Percentiles rank a stretch among this genome's conserved stretches.
Evolutionary conservation across 2,888 invertebrate genomes (phyloP).

Genomic region (Conus canariensis): DNA sequence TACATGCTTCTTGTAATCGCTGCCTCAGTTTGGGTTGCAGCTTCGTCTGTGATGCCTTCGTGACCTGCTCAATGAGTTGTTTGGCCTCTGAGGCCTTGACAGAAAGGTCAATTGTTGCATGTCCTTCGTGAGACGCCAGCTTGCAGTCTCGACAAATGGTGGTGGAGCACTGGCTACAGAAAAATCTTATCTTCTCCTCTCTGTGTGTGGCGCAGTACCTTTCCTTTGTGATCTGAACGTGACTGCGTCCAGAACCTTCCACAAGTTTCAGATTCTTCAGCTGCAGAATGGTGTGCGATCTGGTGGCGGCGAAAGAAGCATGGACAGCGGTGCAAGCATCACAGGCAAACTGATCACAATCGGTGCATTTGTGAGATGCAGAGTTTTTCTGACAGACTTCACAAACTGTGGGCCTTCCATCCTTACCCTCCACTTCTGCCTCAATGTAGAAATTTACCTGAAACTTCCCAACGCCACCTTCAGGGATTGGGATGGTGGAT

Average conservation of each 20-base stretch:
- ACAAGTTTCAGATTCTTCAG: background rate
- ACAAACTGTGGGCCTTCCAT: background rate
- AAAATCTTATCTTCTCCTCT: conserved; percentile 29
- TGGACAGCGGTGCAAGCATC: conserved; percentile 29
- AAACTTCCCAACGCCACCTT: conserved; percentile 31
- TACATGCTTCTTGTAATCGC: background rate
- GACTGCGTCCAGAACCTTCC: background rate
- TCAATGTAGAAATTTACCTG: conserved; percentile 40
- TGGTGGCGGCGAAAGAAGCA: background rate
- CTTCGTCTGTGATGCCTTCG: background rate
- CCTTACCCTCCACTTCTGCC: background rate
- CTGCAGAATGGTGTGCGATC: conserved; percentile 32
- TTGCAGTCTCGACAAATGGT: conserved; percentile 42
- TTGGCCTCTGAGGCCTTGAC: background rate
- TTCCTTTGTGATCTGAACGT: background rate
- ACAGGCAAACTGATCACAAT: conserved; percentile 38
- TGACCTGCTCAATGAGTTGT: background rate
- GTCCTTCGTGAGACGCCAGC: conserved; percentile 39
- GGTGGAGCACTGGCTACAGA: conserved; percentile 24
- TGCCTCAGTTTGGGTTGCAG: conserved; percentile 18
- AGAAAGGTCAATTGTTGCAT: conserved; percentile 20
- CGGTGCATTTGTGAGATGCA: conserved; percentile 27
- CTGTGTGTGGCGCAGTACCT: conserved; percentile 29
- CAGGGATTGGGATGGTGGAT: background rate
- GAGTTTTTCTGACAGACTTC: background rate